Conservation (phyloP, 2,888 invertebrate genomes). For the Leptopilina syphax region DNA sequence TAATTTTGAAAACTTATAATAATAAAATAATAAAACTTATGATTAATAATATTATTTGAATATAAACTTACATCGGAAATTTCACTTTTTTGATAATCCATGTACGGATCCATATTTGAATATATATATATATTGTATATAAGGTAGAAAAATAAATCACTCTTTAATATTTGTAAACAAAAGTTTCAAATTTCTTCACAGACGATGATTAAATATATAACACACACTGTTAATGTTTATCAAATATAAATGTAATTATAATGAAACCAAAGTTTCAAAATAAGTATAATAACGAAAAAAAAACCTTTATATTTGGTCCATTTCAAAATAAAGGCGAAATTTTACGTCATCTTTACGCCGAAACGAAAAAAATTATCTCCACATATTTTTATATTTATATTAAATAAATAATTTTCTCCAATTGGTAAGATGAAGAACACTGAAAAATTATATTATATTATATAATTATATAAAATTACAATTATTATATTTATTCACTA, state of each 20-base stretch:
- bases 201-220: neutral
- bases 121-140: neutral
- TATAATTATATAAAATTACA: too few species aligned
- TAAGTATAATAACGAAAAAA: neutral
- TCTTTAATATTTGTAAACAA: neutral
- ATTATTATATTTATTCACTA: too few species aligned
- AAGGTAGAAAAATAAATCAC: neutral
- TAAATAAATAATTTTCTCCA: too few species aligned
- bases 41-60: neutral
- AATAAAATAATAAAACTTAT: too few species aligned
- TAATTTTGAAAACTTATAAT: too few species aligned
- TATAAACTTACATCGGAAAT: constrained; percentile 63
- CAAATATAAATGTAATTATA: neutral
- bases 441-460: too few species aligned
- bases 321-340: neutral
- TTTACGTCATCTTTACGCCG: too few species aligned
- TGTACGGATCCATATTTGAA: constrained; percentile 63
- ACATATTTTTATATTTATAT: too few species aligned
- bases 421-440: too few species aligned
- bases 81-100: constrained; percentile 60
- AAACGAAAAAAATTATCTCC: too few species aligned
- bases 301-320: neutral
- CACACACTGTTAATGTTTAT: neutral
- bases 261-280: neutral
- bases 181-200: neutral